Evolutionary conservation across 2,113 vertebrate species (phyloP).

Genomic region (Strix uralensis): DNA sequence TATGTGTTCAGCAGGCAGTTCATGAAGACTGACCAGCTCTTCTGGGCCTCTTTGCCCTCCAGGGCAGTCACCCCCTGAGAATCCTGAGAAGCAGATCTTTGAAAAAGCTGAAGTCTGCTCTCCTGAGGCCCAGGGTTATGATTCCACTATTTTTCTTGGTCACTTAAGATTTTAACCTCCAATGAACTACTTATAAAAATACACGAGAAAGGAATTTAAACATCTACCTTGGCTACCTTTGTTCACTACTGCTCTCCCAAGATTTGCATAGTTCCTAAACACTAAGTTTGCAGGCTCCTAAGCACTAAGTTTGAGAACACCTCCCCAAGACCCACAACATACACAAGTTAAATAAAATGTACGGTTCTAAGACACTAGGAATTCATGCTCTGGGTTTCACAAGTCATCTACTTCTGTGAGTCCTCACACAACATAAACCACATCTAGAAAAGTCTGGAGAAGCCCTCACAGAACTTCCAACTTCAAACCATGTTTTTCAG

Average conservation of each 20-base stretch:
- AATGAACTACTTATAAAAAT: background rate
- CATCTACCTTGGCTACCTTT: background rate
- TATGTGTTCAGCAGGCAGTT: background rate
- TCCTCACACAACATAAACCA: background rate
- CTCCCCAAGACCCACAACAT: background rate
- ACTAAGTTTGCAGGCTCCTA: background rate
- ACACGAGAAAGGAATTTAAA: background rate
- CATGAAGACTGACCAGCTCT: background rate
- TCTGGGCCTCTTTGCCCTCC: background rate
- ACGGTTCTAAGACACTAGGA: background rate
- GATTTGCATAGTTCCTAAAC: background rate
- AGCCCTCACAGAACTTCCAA: background rate
- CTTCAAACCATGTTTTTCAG: background rate
- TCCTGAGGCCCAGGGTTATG: background rate
- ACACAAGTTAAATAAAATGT: background rate
- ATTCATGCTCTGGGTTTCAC: background rate
- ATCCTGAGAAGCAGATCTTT: background rate
- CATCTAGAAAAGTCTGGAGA: background rate
- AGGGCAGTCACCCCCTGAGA: background rate
- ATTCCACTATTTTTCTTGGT: background rate
- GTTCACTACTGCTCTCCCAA: background rate
- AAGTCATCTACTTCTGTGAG: background rate
- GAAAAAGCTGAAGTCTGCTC: background rate
- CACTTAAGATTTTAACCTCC: background rate
- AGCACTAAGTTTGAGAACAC: background rate